These are phyloP conservation scores for Asobara japonica DNA, from an alignment of 1,140 invertebrate genomes.

Conservation along the genomic window DNA sequence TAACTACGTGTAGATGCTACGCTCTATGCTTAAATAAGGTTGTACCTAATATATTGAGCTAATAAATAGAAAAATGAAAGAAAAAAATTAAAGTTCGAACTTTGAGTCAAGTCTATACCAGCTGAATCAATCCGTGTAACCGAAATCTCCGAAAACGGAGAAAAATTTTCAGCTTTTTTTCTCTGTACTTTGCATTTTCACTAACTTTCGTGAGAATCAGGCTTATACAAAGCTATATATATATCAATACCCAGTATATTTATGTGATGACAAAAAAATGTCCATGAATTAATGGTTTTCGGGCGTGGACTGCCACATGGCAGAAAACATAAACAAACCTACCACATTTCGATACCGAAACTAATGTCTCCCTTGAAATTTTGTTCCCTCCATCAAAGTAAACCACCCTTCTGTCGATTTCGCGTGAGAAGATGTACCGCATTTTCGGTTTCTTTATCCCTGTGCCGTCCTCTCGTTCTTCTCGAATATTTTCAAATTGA, in stretches of 20 bases:
- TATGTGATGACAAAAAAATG: constrained; percentile 1
- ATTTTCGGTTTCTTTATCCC: neutral
- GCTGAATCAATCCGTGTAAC: no score
- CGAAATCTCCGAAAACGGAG: no score
- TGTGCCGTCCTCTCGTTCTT: neutral
- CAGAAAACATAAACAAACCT: constrained; percentile 13
- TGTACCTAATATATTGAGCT: no score
- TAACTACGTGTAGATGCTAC: no score
- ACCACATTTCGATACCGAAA: neutral
- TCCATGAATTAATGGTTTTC: neutral
- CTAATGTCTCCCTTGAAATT: neutral
- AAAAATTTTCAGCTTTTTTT: no score
- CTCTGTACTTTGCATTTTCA: no score
- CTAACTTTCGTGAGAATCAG: no score
- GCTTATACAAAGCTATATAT: no score
- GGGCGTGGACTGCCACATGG: constrained; percentile 10
- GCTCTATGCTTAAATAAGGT: no score
- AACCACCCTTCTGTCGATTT: constrained; percentile 2
- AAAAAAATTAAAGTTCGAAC: no score
- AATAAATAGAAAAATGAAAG: no score
- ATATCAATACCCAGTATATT: neutral
- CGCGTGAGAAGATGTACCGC: neutral
- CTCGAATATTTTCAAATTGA: neutral
- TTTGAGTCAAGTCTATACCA: no score
- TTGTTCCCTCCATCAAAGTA: neutral